Evolutionary conservation across 2,113 vertebrate genomes (phyloP).

Genomic region (Raja brachyura): DNA sequence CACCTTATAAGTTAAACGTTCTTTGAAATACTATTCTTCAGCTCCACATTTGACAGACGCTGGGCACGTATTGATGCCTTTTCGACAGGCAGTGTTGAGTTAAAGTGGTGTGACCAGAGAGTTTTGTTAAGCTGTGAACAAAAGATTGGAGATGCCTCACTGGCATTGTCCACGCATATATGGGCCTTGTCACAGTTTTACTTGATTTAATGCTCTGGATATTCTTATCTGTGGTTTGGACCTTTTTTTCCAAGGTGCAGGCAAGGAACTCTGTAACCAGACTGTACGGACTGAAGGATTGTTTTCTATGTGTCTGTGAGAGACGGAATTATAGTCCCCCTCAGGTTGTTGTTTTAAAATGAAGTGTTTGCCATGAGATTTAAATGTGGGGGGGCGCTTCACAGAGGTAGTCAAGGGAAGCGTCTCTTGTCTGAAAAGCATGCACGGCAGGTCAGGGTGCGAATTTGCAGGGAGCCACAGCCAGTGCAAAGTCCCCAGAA

Average conservation of each 20-base stretch:
- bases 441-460: constrained; percentile 63
- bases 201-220: constrained; percentile 98
- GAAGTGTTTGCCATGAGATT: constrained; percentile 82
- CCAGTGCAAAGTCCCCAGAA: constrained; percentile 56
- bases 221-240: constrained; percentile 59
- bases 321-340: constrained; percentile 46
- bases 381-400: constrained; percentile 64
- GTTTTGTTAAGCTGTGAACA: constrained; percentile 99
- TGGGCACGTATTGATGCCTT: constrained; percentile 85
- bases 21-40: constrained; percentile 65
- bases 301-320: neutral
- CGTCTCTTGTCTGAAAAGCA: constrained; percentile 66
- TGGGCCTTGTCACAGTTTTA: constrained; percentile 85
- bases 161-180: constrained; percentile 75
- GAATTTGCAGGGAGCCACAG: constrained; percentile 53
- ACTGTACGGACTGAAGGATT: neutral
- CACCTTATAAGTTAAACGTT: constrained; percentile 45
- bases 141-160: constrained; percentile 78
- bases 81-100: constrained; percentile 90
- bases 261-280: neutral
- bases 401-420: constrained; percentile 77
- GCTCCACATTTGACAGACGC: constrained; percentile 75
- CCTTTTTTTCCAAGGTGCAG: constrained; percentile 31
- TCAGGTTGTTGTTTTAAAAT: constrained; percentile 60
- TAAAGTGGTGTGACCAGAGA: constrained; percentile 95